phyloP scores from a whole-genome alignment of 2,797 vertebrate species.

The Tokudaia muenninki region DNA sequence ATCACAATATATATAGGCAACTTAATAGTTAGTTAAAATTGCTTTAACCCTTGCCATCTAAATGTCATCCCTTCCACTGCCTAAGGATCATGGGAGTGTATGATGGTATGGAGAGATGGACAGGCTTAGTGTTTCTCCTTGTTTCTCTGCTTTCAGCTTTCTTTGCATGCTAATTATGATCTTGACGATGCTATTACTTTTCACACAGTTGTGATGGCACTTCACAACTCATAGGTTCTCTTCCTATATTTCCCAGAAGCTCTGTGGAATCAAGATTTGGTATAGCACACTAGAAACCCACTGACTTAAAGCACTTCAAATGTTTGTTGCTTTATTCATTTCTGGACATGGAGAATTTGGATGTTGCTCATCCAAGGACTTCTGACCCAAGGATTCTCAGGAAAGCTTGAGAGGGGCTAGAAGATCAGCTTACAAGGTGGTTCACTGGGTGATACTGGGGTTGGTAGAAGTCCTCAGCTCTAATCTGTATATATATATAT shows the following conservation, averaged over 20 bases:
- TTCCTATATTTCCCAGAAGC: constrained; percentile 23
- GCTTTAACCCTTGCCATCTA: background rate
- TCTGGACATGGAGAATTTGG: background rate
- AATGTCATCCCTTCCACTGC: background rate
- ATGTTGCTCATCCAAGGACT: background rate
- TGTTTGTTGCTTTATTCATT: background rate
- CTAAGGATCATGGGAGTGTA: background rate
- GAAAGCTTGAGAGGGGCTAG: background rate
- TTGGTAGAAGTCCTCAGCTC: background rate
- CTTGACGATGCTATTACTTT: background rate
- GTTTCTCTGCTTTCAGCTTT: background rate
- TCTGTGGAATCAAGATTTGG: background rate
- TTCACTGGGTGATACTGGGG: background rate
- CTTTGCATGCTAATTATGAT: background rate
- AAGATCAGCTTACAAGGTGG: background rate
- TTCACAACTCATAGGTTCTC: background rate
- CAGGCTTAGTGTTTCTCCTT: background rate
- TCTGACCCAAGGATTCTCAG: background rate
- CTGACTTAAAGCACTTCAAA: background rate
- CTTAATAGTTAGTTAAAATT: constrained; percentile 50
- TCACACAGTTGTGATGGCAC: background rate
- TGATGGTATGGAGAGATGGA: background rate
- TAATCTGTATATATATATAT: background rate
- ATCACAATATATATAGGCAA: background rate
- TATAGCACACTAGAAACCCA: background rate